Evolutionary conservation across 37 sponge, comb jelly and placozoan genomes (phyloP), one percentile per base, ranked within the genome.

Genomic region (Diacarnus erythraeanus): DNA sequence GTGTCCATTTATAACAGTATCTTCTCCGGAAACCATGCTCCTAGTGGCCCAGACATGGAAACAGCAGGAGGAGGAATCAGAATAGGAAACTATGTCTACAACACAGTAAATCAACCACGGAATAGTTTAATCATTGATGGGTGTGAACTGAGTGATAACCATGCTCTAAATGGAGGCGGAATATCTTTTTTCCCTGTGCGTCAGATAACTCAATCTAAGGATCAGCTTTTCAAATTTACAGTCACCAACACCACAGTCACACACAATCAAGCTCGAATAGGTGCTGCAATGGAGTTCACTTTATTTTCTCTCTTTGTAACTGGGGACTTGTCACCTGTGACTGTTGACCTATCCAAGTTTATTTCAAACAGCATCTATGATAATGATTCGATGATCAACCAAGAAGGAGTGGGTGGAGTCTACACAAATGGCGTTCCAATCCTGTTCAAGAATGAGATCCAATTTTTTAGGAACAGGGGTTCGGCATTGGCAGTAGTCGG

Each of bases 11-110:
- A 63, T 2, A 22, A 38, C 42, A 43, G 44, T 9, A 9, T 42
- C 0, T 38, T 87, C 15, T 15, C 33, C 44, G 30, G 63, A 18
- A 87, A 87, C 31, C 6, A 1, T 31, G 64, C 72, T 27, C 51
- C 54, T 20, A 58, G 23, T 22, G 51, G 20, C 22, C 29, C 29
- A 9, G 42, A 58, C 3, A 2, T n/a, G 6, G 59, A 51, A 8
- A 86, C 80, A 18, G 86, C 74, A 35, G 74, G 80, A 35, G 87
- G 87, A n/a, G 87, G 81, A 25, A 69, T 75, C 30, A 54, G 87
- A 76, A 22, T 87, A 3, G 81, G 77, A 0, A 35, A 60, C 47
- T 72, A 40, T 21, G 64, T 72, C 2, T 59, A 38, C 34, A 20
- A 43, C 51, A 39, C 26, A 17, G 29, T 60, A 34, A 5, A 21